phyloP scores from a whole-genome alignment of 2,888 invertebrate genomes.

The Lordiphosa andalusiaca region DNA sequence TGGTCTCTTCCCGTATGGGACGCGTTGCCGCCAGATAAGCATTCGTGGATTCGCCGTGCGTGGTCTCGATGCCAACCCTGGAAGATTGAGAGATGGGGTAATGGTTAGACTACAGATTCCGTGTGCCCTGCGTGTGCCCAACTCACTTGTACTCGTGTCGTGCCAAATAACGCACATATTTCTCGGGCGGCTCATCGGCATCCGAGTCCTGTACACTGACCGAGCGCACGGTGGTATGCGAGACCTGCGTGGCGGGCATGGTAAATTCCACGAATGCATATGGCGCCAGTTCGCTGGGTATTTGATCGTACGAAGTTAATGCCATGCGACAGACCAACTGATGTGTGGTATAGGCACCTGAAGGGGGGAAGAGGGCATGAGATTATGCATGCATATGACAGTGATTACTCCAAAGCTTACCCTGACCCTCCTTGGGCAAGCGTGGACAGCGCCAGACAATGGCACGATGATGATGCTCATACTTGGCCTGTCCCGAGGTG shows the following conservation, averaged over 20 bases:
- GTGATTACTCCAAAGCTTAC: constrained; percentile 82
- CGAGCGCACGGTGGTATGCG: constrained; percentile 97
- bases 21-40: constrained; percentile 86
- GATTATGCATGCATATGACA: too few species aligned
- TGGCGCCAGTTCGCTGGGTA: constrained; percentile 95
- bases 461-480: constrained; percentile 98
- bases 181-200: constrained; percentile 95
- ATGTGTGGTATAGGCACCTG: constrained; percentile 98
- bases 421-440: constrained; percentile 99
- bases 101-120: too few species aligned
- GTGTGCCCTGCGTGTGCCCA: too few species aligned
- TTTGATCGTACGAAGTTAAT: constrained; percentile 97
- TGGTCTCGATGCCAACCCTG: constrained; percentile 94
- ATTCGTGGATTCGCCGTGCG: constrained; percentile 86
- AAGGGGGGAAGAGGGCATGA: neutral
- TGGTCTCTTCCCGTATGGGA: constrained; percentile 77
- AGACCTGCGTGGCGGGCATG: constrained; percentile 98
- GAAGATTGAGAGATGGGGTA: constrained; percentile 21
- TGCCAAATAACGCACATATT: constrained; percentile 97
- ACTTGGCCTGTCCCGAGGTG: constrained; percentile 98
- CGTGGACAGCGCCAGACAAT: constrained; percentile 99
- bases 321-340: constrained; percentile 96
- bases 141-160: constrained; percentile 95
- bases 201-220: constrained; percentile 93
- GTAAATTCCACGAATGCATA: constrained; percentile 97